Evolutionary conservation across 1,140 invertebrate genomes (phyloP).

Genomic region (Saxidomus purpurata): DNA sequence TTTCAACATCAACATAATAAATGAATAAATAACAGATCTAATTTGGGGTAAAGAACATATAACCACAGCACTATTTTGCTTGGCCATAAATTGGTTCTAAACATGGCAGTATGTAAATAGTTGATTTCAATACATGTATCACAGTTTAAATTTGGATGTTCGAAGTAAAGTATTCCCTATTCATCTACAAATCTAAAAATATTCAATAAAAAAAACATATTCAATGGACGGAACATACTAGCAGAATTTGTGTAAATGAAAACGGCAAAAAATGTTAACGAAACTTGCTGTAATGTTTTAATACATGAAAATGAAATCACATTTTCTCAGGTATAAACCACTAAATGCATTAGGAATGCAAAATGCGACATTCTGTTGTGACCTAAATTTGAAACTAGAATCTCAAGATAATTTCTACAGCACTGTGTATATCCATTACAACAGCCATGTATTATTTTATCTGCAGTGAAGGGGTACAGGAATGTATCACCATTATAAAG

Average conservation of each 20-base stretch:
- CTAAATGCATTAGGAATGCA: not conserved
- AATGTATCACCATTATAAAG: not conserved
- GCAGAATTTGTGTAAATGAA: not conserved
- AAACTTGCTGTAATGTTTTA: slow-evolving; percentile 3
- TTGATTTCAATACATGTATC: slow-evolving; percentile 1
- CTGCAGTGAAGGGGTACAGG: too few relatives aligned
- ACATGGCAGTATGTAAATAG: slow-evolving; percentile 14
- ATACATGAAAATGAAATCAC: not conserved
- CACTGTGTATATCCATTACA: too few relatives aligned
- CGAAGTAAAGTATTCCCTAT: not conserved
- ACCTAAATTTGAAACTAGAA: too few relatives aligned
- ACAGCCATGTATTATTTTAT: too few relatives aligned
- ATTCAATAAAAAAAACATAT: not conserved
- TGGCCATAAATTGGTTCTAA: not conserved
- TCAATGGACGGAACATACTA: not conserved
- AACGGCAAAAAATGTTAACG: not conserved
- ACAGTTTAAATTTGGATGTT: slow-evolving; percentile 2
- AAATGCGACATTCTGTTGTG: not conserved
- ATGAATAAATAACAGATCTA: too few relatives aligned
- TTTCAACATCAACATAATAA: too few relatives aligned
- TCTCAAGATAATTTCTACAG: too few relatives aligned
- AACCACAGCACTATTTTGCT: not conserved
- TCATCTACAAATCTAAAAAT: not conserved
- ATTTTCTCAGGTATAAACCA: not conserved
- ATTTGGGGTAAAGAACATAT: not conserved